Percentiles rank a stretch among this genome's conserved stretches.
These are phyloP conservation scores for Todiramphus chloris DNA, from an alignment of 2,113 vertebrate genomes.

Conservation along the genomic window DNA sequence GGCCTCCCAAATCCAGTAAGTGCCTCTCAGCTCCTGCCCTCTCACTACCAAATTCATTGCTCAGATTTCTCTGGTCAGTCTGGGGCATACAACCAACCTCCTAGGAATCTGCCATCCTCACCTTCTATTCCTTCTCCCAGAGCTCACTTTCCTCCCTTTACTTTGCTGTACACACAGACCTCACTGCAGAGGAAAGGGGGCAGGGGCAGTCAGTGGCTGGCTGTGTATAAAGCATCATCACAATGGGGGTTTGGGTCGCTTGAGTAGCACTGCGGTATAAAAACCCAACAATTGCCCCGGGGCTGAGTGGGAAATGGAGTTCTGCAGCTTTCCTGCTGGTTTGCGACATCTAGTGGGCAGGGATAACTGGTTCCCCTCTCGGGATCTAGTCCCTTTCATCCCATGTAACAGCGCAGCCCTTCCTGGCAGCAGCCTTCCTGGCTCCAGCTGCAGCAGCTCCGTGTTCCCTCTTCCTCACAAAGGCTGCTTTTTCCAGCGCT, in stretches of 20 bases:
- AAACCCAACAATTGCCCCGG: neutral
- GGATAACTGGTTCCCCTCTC: neutral
- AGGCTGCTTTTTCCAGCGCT: neutral
- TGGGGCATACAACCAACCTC: neutral
- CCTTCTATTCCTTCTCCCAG: neutral
- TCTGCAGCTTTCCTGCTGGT: neutral
- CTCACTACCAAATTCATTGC: neutral
- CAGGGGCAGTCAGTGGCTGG: neutral
- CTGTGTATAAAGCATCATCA: neutral
- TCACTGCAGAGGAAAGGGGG: neutral
- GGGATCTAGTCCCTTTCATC: accelerated
- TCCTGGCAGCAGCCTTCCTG: neutral
- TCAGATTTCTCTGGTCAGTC: neutral
- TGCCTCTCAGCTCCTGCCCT: neutral
- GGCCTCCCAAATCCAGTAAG: slow-evolving; percentile 89
- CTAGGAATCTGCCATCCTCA: neutral
- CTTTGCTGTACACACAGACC: neutral
- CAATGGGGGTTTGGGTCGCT: neutral
- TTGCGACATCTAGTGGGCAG: slow-evolving; percentile 42
- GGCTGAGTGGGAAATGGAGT: neutral
- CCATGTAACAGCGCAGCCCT: neutral
- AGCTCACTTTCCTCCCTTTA: neutral
- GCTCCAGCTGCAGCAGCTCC: neutral
- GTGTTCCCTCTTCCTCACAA: neutral
- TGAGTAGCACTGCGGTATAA: neutral